Base-by-base conservation (phyloP, 2,797 vertebrate species). In the Synanceia verrucosa region DNA sequence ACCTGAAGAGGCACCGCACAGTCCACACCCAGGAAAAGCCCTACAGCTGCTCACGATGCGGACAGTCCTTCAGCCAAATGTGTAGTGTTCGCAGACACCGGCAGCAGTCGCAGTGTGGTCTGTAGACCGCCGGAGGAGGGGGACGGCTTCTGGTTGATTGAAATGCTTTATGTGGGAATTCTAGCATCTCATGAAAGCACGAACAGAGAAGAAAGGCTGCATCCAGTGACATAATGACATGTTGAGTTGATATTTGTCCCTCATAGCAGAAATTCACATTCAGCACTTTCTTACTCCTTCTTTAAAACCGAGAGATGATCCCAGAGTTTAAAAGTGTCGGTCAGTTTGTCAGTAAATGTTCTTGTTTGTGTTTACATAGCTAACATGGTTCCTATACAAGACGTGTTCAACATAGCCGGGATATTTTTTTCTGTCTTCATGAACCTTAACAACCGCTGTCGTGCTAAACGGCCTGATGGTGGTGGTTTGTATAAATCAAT, bases 1-100 rank as follows among this genome's bases (percentile, higher is more conserved):
- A 92, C 51, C 82, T 93, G 37, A 93, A 93, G 85, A 68, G 92
- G 50, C 92, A 93, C 80, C 89, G 89, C 79, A 92, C 89, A 0
- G 92, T 93, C 13, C 92, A 93, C 88, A 93, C 92, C 0, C 89
- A 93, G 76, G 92, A 93, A 79, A 92, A 93, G 41, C 92, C 92
- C 9, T 93, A 92, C 84, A 89, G 86, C 81, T 93, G 92, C 73
- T 73, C 89, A 0, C 89, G 89, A 65, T 93, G 92, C 1, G 92
- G 92, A 66, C 92, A 93, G 88, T 89, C 91, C 53, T 93, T 93
- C 75, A 91, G 90, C 63, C 92, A 93, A 43, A 90, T 92, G 88
- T 92, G 92, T 60, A 93, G 92, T 18, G 89, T 93, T 2, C 88
- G 91, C 9, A 68, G 91, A 50, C 91, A 93, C 75, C 81, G 91